phyloP scores from a whole-genome alignment of 2,113 vertebrate genomes.

The Cyrtonyx montezumae region DNA sequence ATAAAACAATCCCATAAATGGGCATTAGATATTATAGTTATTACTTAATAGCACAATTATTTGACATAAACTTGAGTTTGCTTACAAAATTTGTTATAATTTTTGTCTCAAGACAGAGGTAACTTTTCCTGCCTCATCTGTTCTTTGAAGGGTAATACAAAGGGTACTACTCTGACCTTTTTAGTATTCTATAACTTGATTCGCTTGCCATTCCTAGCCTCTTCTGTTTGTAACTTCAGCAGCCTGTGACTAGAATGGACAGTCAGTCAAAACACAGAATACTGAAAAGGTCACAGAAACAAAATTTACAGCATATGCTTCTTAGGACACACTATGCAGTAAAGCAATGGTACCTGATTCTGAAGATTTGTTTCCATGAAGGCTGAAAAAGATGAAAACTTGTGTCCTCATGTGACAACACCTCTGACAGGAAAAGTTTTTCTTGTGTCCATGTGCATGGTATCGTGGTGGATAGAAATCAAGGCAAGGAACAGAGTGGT shows the following conservation, averaged over 20 bases:
- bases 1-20: neutral
- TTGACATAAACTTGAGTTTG: slow-evolving; percentile 36
- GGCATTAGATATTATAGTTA: neutral
- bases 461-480: neutral
- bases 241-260: slow-evolving; percentile 73
- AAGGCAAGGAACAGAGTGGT: neutral
- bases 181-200: slow-evolving; percentile 78
- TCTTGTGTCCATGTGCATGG: neutral
- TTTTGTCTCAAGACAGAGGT: slow-evolving; percentile 48
- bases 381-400: neutral
- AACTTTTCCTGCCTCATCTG: slow-evolving; percentile 59
- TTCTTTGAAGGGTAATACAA: slow-evolving; percentile 71
- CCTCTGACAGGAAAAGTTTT: neutral
- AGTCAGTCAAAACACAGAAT: slow-evolving; percentile 74
- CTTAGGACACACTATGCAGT: slow-evolving; percentile 38
- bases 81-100: slow-evolving; percentile 52
- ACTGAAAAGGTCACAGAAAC: slow-evolving; percentile 78
- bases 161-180: slow-evolving; percentile 76
- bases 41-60: slow-evolving; percentile 1
- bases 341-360: slow-evolving; percentile 48
- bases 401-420: neutral
- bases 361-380: slow-evolving; percentile 31
- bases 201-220: slow-evolving; percentile 63
- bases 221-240: slow-evolving; percentile 66
- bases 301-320: slow-evolving; percentile 55